Evolutionary conservation across 2,797 vertebrate genomes (phyloP).

Genomic region (Takifugu ocellatus): DNA sequence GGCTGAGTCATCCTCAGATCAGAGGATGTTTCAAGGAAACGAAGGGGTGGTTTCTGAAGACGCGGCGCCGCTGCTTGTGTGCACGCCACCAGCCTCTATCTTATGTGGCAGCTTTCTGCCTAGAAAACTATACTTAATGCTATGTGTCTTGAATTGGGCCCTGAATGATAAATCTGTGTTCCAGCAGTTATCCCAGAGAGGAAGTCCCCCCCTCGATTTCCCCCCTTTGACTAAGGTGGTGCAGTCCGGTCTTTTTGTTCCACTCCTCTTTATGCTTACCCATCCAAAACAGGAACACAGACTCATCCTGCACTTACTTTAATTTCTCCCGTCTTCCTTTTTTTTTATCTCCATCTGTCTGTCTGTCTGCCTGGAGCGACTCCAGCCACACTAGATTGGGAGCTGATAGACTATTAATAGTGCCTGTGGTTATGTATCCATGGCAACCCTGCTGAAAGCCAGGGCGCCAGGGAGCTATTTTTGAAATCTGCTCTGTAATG

Average conservation of each 20-base stretch:
- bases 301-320: constrained; percentile 28
- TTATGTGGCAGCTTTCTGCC: background rate
- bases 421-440: constrained; percentile 88
- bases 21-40: constrained; percentile 39
- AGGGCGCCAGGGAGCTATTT: constrained; percentile 92
- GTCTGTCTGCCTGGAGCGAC: constrained; percentile 71
- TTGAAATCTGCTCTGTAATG: constrained; percentile 89
- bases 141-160: background rate
- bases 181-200: background rate
- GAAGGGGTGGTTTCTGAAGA: constrained; percentile 17
- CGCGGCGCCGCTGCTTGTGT: background rate
- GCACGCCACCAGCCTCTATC: too few species aligned
- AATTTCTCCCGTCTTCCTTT: constrained; percentile 8
- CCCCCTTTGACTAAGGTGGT: constrained; percentile 30
- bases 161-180: background rate
- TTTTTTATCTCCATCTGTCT: constrained; percentile 15
- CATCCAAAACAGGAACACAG: constrained; percentile 36
- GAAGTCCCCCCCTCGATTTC: background rate
- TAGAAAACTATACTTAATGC: background rate
- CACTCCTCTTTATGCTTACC: constrained; percentile 32
- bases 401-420: constrained; percentile 94
- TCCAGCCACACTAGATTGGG: constrained; percentile 89
- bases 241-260: constrained; percentile 31
- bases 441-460: constrained; percentile 88
- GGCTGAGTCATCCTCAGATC: constrained; percentile 66